Evolutionary conservation across 1,140 invertebrate species (phyloP), one percentile per base, ranked within the genome.

Genomic region (Drosophila ercepeae): DNA sequence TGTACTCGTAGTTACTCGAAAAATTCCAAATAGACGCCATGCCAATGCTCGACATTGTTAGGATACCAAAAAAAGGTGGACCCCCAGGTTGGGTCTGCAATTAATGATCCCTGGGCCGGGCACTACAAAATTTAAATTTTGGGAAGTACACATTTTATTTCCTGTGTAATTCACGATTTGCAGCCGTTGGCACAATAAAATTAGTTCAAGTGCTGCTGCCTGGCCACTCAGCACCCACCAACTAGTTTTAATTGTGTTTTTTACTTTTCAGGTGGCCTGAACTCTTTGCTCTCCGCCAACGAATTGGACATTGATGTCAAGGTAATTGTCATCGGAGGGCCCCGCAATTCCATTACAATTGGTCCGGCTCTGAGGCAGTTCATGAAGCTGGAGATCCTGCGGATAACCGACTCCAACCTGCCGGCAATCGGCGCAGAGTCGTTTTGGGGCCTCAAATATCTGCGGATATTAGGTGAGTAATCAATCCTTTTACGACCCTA

Each of bases 351-450:
- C 41, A 92, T 97, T 7, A 95, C 95, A 1, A 95, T 97, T 59
- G 95, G 95, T 94, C 95, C 23, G 94, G 96, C 34, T 95, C 96
- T 90, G 73, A 75, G 19, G 86, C 92, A 34, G 57, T 95, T 96
- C 83, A 92, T 91, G 36, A 92, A 94, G 46, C 92, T 97, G 21
- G 94, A 95, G 89, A 95, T 96, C 89, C 91, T 97, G 1, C 94
- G 95, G 75, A 96, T 97, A 34, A 94, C 94, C 1, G 93, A 94
- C 59, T 96, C 95, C 1, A 95, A 95, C 78, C 92, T 97, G 4
- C 95, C 96, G 0, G 95, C 95, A 9, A 95, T 97, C 57, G 96
- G 96, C 0, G 93, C 94, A 57, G 94, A 95, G 78, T 95, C 96
- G 7, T 96, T 97, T 89, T 96, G 94, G 93, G 95, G 95, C 1